These are phyloP conservation scores for Isaurus tuberculatus DNA, from an alignment of 92 coral and sea anemone species.

Conservation along the genomic window DNA sequence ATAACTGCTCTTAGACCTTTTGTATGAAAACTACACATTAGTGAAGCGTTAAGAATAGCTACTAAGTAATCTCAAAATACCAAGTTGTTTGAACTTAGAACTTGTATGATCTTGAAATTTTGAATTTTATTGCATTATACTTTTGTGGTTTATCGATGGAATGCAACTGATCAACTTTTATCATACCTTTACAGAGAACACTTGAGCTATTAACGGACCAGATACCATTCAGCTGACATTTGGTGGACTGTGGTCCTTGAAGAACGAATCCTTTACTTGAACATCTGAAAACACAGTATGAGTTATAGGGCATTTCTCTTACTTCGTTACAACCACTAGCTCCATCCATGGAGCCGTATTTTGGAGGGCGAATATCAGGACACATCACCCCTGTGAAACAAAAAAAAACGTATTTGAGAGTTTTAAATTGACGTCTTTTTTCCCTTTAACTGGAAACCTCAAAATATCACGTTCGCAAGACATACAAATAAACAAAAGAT, in stretches of 20 bases:
- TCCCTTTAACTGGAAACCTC: no score
- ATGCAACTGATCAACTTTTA: not conserved
- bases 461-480: no score
- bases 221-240: conserved; percentile 20
- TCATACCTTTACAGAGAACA: conserved; percentile 6
- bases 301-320: conserved; percentile 14
- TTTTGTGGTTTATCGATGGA: not conserved
- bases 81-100: no score
- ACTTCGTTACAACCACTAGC: not conserved
- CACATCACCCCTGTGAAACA: conserved; percentile 20
- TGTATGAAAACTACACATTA: no score
- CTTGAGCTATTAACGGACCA: conserved; percentile 22
- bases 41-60: no score
- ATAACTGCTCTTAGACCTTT: no score
- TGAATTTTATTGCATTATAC: no score
- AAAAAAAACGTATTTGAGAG: no score
- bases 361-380: conserved; percentile 17
- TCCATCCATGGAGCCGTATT: conserved; percentile 21
- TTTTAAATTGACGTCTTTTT: no score
- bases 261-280: not conserved
- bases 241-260: not conserved
- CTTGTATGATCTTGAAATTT: no score
- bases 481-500: no score
- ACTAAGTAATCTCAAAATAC: no score
- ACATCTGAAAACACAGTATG: conserved; percentile 25